Evolutionary conservation across 35 echinoderm and acorn worm genomes (phyloP).

Genomic region (Patiria miniata): DNA sequence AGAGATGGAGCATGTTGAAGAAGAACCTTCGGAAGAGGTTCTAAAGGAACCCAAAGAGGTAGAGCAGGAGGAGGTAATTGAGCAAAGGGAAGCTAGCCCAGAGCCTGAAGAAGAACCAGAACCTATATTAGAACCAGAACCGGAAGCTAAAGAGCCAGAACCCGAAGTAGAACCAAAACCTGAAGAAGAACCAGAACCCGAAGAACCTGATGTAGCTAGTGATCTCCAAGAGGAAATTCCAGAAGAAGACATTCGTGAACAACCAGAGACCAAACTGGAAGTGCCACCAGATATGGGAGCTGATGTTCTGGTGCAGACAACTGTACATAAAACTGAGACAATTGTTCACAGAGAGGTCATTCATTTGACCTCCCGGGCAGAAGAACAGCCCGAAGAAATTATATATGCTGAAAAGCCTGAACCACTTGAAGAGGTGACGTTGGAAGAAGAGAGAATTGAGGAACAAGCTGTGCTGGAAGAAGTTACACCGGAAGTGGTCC

Average conservation of each 20-base stretch:
- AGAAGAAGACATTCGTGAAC: not conserved
- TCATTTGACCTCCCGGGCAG: not conserved
- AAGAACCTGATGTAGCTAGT: constrained; percentile 5
- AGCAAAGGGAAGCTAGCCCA: constrained; percentile 6
- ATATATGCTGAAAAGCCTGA: not conserved
- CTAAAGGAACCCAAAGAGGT: not conserved
- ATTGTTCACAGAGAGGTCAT: constrained; percentile 11
- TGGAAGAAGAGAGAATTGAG: constrained; percentile 42
- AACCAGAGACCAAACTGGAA: constrained; percentile 26
- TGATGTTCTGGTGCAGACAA: constrained; percentile 8
- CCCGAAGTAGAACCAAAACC: constrained; percentile 9
- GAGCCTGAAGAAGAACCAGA: constrained; percentile 16
- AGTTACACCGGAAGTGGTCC: not conserved
- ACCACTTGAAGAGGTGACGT: constrained; percentile 25
- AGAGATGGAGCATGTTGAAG: not conserved
- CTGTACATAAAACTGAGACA: not conserved
- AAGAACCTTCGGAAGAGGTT: constrained; percentile 18
- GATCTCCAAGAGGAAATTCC: constrained; percentile 1
- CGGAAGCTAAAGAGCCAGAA: not conserved
- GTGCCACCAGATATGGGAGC: not conserved
- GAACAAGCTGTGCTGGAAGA: constrained; percentile 17
- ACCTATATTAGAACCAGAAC: constrained; percentile 5
- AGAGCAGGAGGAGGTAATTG: not conserved
- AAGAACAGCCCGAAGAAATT: constrained; percentile 22
- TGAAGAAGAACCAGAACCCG: no score